Percentiles rank a stretch among this genome's conserved stretches.
phyloP scores from a whole-genome alignment of 2,113 vertebrate species.

The Ploceus nigricollis region DNA sequence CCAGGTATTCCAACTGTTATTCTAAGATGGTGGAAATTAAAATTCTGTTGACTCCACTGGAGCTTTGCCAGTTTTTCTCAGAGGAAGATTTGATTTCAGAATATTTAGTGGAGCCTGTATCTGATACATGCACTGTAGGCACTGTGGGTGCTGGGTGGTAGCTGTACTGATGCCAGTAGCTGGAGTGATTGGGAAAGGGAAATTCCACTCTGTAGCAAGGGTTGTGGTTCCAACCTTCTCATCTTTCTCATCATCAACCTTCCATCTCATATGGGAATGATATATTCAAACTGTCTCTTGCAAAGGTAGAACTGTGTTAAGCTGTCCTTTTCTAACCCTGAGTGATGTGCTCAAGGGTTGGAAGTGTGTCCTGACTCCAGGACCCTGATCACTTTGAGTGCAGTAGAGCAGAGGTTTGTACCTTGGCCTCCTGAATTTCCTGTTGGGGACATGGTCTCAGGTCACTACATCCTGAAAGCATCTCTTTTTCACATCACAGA shows the following conservation, averaged over 20 bases:
- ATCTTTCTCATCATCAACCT: neutral
- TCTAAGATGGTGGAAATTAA: conserved; percentile 66
- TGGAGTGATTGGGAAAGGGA: neutral
- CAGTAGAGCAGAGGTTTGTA: neutral
- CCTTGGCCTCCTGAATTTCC: neutral
- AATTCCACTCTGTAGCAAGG: neutral
- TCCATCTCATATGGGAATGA: neutral
- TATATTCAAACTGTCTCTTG: neutral
- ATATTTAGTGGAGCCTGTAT: neutral
- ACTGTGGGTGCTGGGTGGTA: neutral
- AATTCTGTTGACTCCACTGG: conserved; percentile 54
- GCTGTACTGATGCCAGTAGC: neutral
- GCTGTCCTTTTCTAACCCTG: neutral
- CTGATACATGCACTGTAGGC: neutral
- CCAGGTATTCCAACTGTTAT: conserved; percentile 58
- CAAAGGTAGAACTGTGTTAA: neutral
- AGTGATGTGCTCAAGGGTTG: neutral
- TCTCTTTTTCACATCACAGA: neutral
- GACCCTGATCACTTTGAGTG: neutral
- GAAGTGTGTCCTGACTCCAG: neutral
- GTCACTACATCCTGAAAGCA: neutral
- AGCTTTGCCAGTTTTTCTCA: conserved; percentile 43
- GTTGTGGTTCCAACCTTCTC: neutral
- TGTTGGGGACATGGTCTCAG: neutral
- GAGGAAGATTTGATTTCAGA: conserved; percentile 53